phyloP scores from a whole-genome alignment of 2,113 vertebrate species.

The Sapajus apella region DNA sequence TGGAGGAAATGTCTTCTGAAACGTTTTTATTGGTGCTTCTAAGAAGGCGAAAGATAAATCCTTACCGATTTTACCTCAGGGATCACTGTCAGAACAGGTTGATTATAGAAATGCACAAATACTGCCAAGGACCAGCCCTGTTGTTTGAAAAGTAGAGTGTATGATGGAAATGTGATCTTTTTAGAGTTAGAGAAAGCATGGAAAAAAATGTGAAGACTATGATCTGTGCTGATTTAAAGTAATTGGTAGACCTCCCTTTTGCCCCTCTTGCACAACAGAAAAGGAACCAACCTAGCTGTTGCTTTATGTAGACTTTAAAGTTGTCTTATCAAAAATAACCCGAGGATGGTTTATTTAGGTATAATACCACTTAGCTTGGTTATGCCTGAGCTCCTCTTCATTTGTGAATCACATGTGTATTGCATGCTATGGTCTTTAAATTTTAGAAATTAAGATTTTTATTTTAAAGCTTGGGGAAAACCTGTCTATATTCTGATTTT shows the following conservation, averaged over 20 bases:
- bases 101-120: not conserved
- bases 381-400: not conserved
- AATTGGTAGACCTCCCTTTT: not conserved
- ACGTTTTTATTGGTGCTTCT: not conserved
- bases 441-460: not conserved
- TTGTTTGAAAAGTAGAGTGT: not conserved
- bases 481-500: not conserved
- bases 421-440: not conserved
- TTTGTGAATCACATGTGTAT: not conserved
- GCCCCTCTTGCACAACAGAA: not conserved
- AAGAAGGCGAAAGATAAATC: not conserved
- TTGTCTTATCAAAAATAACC: not conserved
- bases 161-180: not conserved
- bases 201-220: not conserved
- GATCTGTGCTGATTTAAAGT: not conserved
- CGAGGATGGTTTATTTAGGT: not conserved
- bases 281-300: not conserved
- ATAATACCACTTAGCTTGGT: not conserved
- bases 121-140: not conserved
- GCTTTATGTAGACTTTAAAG: not conserved
- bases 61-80: not conserved
- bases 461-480: not conserved
- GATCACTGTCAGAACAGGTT: not conserved
- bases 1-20: not conserved
- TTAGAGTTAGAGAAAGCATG: not conserved